These are phyloP conservation scores for Listrodromus nycthemerus DNA, from an alignment of 2,888 invertebrate species.

Conservation along the genomic window DNA sequence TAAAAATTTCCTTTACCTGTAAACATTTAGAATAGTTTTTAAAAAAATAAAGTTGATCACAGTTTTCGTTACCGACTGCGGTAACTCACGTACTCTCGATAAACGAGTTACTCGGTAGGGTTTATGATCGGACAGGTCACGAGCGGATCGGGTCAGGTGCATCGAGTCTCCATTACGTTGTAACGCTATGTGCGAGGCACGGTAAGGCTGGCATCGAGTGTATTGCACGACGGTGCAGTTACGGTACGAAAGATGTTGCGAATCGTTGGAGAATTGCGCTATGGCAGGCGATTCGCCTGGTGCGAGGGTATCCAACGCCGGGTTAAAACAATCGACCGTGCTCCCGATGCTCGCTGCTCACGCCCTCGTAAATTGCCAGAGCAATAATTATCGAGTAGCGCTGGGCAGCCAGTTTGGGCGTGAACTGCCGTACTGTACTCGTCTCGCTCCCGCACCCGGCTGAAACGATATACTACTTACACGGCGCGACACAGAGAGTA, in stretches of 20 bases:
- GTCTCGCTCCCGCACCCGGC: slow-evolving; percentile 3
- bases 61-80: neutral
- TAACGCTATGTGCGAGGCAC: slow-evolving; percentile 6
- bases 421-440: slow-evolving; percentile 39
- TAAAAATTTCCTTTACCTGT: no score
- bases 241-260: slow-evolving; percentile 40
- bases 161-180: slow-evolving; percentile 59
- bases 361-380: slow-evolving; percentile 62
- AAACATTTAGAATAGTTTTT: neutral
- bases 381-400: slow-evolving; percentile 64
- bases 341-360: slow-evolving; percentile 25
- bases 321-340: slow-evolving; percentile 47
- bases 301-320: slow-evolving; percentile 19
- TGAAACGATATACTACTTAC: slow-evolving; percentile 40
- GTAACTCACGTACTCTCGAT: slow-evolving; percentile 10
- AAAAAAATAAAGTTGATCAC: neutral
- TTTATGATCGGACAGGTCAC: slow-evolving; percentile 61
- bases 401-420: slow-evolving; percentile 42
- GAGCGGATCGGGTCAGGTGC: slow-evolving; percentile 56
- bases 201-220: slow-evolving; percentile 23
- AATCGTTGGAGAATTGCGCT: slow-evolving; percentile 43
- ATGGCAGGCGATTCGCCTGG: slow-evolving; percentile 1
- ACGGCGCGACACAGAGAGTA: slow-evolving; percentile 20
- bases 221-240: slow-evolving; percentile 31
- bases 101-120: slow-evolving; percentile 52